Percentiles rank a stretch among this genome's conserved stretches.
Evolutionary conservation across 2,888 invertebrate genomes (phyloP).

Genomic region (Syrista parreyssii): DNA sequence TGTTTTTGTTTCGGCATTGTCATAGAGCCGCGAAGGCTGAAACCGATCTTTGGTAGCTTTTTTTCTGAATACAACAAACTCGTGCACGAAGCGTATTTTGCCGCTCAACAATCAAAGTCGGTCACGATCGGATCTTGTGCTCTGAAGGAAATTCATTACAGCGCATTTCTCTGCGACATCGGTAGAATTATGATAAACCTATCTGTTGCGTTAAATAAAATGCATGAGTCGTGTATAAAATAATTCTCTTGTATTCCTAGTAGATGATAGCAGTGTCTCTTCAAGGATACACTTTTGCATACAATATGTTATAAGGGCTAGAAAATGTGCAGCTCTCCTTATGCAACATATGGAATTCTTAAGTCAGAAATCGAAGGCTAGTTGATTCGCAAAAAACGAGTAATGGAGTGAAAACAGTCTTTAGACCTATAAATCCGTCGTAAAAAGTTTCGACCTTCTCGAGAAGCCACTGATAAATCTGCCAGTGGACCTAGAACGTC

Average conservation of each 20-base stretch:
- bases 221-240: background rate
- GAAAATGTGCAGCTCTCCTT: background rate
- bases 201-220: background rate
- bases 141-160: background rate
- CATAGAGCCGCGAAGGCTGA: background rate
- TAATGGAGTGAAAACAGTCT: slow-evolving; percentile 13
- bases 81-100: slow-evolving; percentile 1
- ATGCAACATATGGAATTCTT: slow-evolving; percentile 1
- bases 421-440: background rate
- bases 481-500: background rate
- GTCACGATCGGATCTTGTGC: background rate
- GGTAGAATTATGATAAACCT: background rate
- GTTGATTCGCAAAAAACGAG: slow-evolving; percentile 1
- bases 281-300: background rate
- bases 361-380: slow-evolving; percentile 7
- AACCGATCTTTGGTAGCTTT: slow-evolving; percentile 7
- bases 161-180: background rate
- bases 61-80: background rate
- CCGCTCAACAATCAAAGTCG: background rate
- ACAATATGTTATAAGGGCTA: background rate
- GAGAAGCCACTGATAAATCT: background rate
- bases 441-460: slow-evolving; percentile 16
- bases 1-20: slow-evolving; percentile 9
- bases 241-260: background rate
- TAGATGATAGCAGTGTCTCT: background rate